phyloP scores from a whole-genome alignment of 2,797 vertebrate genomes.

The Kryptolebias ocellatus region DNA sequence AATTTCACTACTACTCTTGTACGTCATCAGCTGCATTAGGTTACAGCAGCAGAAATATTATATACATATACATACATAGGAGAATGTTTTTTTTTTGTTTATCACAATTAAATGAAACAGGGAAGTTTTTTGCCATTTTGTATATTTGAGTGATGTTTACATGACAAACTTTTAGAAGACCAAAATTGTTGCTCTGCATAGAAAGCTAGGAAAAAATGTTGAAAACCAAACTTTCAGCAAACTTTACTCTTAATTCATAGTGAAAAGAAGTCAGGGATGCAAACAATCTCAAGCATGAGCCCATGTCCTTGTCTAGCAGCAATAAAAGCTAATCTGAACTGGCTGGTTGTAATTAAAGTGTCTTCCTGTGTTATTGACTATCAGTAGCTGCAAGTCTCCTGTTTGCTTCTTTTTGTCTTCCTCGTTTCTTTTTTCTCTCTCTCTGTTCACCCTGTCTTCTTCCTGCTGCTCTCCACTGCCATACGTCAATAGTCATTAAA shows the following conservation, averaged over 20 bases:
- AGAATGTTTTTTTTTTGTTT: too few species aligned
- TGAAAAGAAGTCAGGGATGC: constrained; percentile 26
- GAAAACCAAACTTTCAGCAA: constrained; percentile 26
- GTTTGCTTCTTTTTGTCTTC: constrained; percentile 48
- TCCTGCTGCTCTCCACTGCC: constrained; percentile 64
- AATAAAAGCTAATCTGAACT: constrained; percentile 76
- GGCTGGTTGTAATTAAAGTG: constrained; percentile 81
- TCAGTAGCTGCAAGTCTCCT: constrained; percentile 56
- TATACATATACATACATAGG: too few species aligned
- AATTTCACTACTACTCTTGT: too few species aligned
- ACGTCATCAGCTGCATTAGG: too few species aligned
- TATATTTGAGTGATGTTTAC: background rate
- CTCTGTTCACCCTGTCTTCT: constrained; percentile 54
- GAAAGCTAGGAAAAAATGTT: background rate
- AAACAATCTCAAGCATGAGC: constrained; percentile 46
- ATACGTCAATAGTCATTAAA: constrained; percentile 83
- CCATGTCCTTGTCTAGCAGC: constrained; percentile 50
- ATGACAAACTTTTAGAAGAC: background rate
- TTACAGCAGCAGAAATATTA: too few species aligned
- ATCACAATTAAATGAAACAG: background rate
- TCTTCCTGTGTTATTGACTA: constrained; percentile 80
- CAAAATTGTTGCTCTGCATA: background rate
- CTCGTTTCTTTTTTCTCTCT: constrained; percentile 50
- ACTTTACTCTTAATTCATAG: constrained; percentile 21
- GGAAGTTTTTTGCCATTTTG: background rate